Evolutionary conservation across 2,797 vertebrate species (phyloP).

Genomic region (Phoxinus dragarum): DNA sequence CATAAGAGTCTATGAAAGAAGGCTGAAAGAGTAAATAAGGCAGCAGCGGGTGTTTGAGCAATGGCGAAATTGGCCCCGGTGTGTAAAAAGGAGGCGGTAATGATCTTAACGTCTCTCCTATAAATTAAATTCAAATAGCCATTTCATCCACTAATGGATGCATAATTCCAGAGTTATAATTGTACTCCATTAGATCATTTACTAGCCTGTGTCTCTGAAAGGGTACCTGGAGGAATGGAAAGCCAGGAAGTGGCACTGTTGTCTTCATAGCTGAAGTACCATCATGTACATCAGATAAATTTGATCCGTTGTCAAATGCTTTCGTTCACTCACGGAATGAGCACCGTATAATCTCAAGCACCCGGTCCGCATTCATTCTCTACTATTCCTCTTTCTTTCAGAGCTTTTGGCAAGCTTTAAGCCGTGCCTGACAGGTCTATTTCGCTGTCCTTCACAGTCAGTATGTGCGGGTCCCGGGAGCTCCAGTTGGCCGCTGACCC

Average conservation of each 20-base stretch:
- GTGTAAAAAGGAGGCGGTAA: constrained; percentile 34
- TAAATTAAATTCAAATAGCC: constrained; percentile 68
- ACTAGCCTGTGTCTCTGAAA: constrained; percentile 62
- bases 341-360: constrained; percentile 28
- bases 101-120: constrained; percentile 62
- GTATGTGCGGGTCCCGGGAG: constrained; percentile 71
- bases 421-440: constrained; percentile 49
- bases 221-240: constrained; percentile 19
- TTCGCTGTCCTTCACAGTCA: constrained; percentile 66
- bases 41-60: not conserved
- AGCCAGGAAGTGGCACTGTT: constrained; percentile 30
- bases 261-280: constrained; percentile 35
- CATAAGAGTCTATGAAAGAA: constrained; percentile 35
- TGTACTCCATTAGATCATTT: constrained; percentile 62
- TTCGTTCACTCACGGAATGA: not conserved
- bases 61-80: constrained; percentile 24
- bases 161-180: constrained; percentile 69
- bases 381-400: constrained; percentile 34
- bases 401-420: constrained; percentile 52
- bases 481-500: constrained; percentile 67
- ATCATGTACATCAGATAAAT: constrained; percentile 30
- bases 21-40: constrained; percentile 30
- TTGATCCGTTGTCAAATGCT: constrained; percentile 17
- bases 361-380: constrained; percentile 26
- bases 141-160: constrained; percentile 68